Conservation (phyloP, 1,140 invertebrate genomes). For the Drosophila lacteicornis region DNA sequence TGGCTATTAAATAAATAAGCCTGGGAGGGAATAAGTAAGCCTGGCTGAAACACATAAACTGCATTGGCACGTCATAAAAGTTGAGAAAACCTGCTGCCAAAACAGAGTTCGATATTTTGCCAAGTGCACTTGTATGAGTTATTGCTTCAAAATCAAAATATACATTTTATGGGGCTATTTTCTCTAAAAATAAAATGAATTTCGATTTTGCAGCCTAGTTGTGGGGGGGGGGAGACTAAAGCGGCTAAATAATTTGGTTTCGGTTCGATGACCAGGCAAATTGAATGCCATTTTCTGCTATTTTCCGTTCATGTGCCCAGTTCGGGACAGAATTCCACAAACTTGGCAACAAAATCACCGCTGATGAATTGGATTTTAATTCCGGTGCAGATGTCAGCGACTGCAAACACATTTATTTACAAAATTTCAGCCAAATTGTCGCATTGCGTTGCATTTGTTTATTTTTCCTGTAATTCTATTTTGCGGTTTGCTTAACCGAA, state of each 20-base stretch:
- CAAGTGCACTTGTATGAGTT: constrained; percentile 13
- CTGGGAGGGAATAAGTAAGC: constrained; percentile 10
- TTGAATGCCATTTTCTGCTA: constrained; percentile 26
- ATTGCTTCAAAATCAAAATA: constrained; percentile 13
- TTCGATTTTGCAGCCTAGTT: constrained; percentile 1
- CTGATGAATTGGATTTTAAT: constrained; percentile 46
- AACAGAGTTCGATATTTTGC: background rate
- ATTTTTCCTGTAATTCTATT: constrained; percentile 39
- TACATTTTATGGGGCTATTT: constrained; percentile 20
- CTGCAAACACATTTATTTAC: constrained; percentile 23
- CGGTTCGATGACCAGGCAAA: constrained; percentile 12
- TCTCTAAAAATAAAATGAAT: constrained; percentile 5
- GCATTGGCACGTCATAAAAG: constrained; percentile 12
- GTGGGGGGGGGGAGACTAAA: background rate
- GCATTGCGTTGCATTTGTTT: constrained; percentile 37
- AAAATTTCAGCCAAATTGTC: constrained; percentile 30
- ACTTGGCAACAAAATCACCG: constrained; percentile 11
- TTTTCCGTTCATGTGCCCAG: constrained; percentile 5
- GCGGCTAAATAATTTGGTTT: constrained; percentile 23
- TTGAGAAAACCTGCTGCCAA: background rate
- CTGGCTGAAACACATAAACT: constrained; percentile 15
- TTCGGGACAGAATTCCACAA: constrained; percentile 14
- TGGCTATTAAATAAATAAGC: constrained; percentile 19
- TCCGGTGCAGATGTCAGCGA: constrained; percentile 13
- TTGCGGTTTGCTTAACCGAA: constrained; percentile 40